A percentile compares a stretch with the other conserved stretches of the same genome.
Conservation (phyloP, 2,888 invertebrate species). For the Thymelicus lineola region DNA sequence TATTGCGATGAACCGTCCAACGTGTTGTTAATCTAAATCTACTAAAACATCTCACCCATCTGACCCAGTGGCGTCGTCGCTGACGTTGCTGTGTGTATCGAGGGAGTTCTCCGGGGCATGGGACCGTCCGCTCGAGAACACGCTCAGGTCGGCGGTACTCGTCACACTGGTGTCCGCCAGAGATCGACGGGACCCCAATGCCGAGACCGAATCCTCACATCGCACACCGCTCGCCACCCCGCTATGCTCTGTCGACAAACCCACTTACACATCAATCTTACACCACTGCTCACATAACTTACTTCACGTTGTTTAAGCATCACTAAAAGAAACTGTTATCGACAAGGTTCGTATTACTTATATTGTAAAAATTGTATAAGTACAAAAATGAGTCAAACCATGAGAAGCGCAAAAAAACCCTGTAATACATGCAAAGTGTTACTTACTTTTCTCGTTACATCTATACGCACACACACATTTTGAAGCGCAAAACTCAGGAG, state of each 20-base stretch:
- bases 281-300: not conserved
- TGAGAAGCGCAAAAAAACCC: constrained; percentile 36
- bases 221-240: constrained; percentile 69
- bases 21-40: constrained; percentile 46
- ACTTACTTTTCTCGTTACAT: constrained; percentile 44
- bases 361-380: not conserved
- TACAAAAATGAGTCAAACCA: not conserved
- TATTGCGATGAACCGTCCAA: too few relatives aligned
- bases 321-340: not conserved
- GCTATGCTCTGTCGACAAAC: constrained; percentile 66
- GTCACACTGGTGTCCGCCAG: constrained; percentile 94
- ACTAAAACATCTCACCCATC: constrained; percentile 84
- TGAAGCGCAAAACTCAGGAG: constrained; percentile 53
- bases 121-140: constrained; percentile 90
- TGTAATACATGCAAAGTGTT: constrained; percentile 44
- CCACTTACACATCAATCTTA: constrained; percentile 32
- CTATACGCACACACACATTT: constrained; percentile 50
- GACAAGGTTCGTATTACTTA: not conserved
- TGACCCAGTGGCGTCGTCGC: constrained; percentile 89
- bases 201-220: constrained; percentile 88
- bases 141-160: constrained; percentile 92
- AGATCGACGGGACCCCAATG: constrained; percentile 90
- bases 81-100: constrained; percentile 91
- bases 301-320: not conserved
- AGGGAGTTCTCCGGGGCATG: constrained; percentile 90